Evolutionary conservation across 1,140 invertebrate genomes (phyloP), one percentile per base, ranked within the genome.

Genomic region (Phenacoccus solenopsis): DNA sequence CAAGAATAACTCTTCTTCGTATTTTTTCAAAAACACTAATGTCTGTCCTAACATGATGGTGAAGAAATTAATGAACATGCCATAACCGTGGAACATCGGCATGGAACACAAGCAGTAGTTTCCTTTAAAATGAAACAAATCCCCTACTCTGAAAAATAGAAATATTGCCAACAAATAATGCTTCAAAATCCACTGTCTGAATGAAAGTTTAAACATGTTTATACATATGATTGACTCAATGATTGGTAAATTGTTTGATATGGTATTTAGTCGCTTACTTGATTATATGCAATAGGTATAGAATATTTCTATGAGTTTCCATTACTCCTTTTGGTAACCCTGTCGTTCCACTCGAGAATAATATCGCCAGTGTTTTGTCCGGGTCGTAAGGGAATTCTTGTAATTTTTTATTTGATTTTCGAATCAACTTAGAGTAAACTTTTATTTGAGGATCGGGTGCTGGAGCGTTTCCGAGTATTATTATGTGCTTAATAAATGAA

Each of bases 301-400:
- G 73, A 13, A 87, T 76, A 77, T 87, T 88, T 57, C 77, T 78
- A 77, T 94, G 91, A 1, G 91, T 91, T 1, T 94, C 78, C 79
- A 88, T 84, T 0, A 94, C 93, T 38, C 91, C 91, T 80, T 96
- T 96, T 0, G 93, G 91, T 56, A 89, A 78, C 13, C 90, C 88
- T 67, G 88, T 90, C 1, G 88, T 89, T 5, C 89, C 89, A 74
- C 87, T 89, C 0, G 87, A 83, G 70, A 78, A 81, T 9, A 81
- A 75, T 72, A 85, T 79, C 16, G 80, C 71, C 22, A 76, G 75
- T 1, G 77, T 79, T 30, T 77, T 74, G 24, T 78, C 75, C 7
- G 71, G 69, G 67, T 70, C 74, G 0, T 69, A 28, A 0, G 70
- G 22, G 0, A 72, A 57, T 27, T 20, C 67, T 61, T 49, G 24